These are phyloP conservation scores for Melitaea athalia DNA, from an alignment of 2,888 invertebrate species.

Conservation along the genomic window DNA sequence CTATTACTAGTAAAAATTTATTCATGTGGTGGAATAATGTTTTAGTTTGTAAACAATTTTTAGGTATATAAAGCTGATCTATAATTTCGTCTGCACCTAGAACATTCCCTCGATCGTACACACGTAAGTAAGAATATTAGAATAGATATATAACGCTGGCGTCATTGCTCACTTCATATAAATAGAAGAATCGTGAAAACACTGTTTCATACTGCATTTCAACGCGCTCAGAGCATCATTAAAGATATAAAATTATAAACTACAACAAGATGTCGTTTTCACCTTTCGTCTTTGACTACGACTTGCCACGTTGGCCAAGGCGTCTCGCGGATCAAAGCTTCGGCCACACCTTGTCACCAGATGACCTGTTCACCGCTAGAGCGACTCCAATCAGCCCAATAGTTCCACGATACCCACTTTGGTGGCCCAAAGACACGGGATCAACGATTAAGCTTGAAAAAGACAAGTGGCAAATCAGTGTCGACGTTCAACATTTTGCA, in stretches of 20 bases:
- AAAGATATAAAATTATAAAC: slow-evolving; percentile 7
- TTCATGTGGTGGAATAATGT: not conserved
- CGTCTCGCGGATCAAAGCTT: slow-evolving; percentile 73
- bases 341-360: slow-evolving; percentile 67
- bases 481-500: slow-evolving; percentile 89
- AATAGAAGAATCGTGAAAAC: slow-evolving; percentile 37
- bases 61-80: slow-evolving; percentile 22
- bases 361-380: slow-evolving; percentile 59
- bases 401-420: slow-evolving; percentile 52
- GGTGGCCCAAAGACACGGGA: slow-evolving; percentile 69
- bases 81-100: slow-evolving; percentile 45
- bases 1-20: not conserved
- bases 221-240: slow-evolving; percentile 35
- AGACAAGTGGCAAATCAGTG: slow-evolving; percentile 84
- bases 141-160: slow-evolving; percentile 42
- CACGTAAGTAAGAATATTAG: slow-evolving; percentile 39
- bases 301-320: slow-evolving; percentile 61
- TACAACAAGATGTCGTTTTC: slow-evolving; percentile 59
- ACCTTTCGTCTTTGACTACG: slow-evolving; percentile 66
- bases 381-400: slow-evolving; percentile 58
- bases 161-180: slow-evolving; percentile 47
- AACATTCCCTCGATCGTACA: slow-evolving; percentile 47
- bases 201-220: slow-evolving; percentile 43
- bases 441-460: slow-evolving; percentile 79
- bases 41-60: slow-evolving; percentile 31